Percentiles rank a stretch among this genome's conserved stretches.
Evolutionary conservation across 2,888 invertebrate genomes (phyloP).

Genomic region (Yponomeuta malinellus): DNA sequence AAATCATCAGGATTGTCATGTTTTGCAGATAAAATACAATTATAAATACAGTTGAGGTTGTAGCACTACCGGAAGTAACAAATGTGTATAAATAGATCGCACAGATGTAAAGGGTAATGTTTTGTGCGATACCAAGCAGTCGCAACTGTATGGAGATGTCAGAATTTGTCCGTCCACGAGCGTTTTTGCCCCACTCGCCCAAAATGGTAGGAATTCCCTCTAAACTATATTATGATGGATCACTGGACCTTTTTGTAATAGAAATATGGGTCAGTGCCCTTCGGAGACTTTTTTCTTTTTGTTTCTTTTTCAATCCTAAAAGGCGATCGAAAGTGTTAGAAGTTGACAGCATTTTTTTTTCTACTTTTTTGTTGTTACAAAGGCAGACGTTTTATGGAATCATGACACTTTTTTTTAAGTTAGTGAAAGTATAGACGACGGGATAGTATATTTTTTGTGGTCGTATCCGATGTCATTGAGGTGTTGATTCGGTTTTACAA

Average conservation of each 20-base stretch:
- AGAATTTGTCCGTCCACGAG: neutral
- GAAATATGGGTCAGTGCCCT: neutral
- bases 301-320: neutral
- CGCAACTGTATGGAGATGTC: neutral
- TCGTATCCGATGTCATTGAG: neutral
- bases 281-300: slow-evolving; percentile 1
- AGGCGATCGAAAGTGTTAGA: slow-evolving; percentile 11
- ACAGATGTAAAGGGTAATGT: neutral
- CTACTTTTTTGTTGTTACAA: neutral
- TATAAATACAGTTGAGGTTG: too few relatives aligned
- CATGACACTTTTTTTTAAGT: neutral
- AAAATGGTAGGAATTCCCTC: slow-evolving; percentile 4
- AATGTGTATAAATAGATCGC: too few relatives aligned
- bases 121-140: neutral
- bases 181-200: slow-evolving; percentile 19
- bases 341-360: neutral
- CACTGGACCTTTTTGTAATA: neutral
- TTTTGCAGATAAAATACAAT: too few relatives aligned
- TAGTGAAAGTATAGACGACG: neutral
- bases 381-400: neutral
- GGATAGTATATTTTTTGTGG: neutral
- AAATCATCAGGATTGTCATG: too few relatives aligned
- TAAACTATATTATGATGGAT: slow-evolving; percentile 25
- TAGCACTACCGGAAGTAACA: too few relatives aligned
- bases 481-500: slow-evolving; percentile 10